Conservation (phyloP, 2,113 vertebrate species). For the Pachycephala philippinensis region DNA sequence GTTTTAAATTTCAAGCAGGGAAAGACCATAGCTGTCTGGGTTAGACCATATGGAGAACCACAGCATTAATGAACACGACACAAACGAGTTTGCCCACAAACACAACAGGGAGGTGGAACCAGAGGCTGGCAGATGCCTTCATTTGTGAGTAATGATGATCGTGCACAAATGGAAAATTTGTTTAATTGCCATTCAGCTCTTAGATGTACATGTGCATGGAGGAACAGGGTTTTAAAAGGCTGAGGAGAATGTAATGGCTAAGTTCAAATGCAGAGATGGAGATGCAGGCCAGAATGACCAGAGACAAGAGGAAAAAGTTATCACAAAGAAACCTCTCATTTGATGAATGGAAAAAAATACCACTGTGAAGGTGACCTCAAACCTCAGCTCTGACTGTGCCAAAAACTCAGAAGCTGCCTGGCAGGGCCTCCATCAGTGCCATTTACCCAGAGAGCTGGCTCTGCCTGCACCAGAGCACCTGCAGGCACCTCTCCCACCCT, state of each 20-base stretch:
- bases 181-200: neutral
- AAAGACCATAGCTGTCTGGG: neutral
- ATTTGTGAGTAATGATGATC: neutral
- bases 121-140: neutral
- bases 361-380: neutral
- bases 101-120: neutral
- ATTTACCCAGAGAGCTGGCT: neutral
- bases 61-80: neutral
- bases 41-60: neutral
- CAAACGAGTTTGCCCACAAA: neutral
- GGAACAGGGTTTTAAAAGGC: neutral
- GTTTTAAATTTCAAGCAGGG: neutral
- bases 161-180: neutral
- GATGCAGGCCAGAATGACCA: neutral
- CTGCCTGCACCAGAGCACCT: neutral
- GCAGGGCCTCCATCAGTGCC: neutral
- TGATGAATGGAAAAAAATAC: neutral
- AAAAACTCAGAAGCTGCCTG: neutral
- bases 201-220: rapidly evolving
- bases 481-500: neutral
- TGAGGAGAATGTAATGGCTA: neutral
- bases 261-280: neutral
- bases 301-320: neutral
- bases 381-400: neutral
- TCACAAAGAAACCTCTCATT: neutral